Conservation (phyloP, 1,140 invertebrate species). For the Papilio dardanus region DNA sequence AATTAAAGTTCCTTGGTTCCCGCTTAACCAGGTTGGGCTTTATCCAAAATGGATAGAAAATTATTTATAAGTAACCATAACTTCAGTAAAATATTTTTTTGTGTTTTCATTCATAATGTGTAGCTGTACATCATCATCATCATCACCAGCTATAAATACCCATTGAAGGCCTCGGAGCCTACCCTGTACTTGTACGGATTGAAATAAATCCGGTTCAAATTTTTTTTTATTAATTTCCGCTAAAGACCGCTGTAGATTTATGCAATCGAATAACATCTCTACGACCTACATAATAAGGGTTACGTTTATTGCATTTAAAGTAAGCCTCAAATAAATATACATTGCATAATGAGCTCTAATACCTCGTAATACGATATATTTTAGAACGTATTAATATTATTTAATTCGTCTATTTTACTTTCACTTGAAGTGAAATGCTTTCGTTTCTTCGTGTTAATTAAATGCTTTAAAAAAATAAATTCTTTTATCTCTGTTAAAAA, state of each 20-base stretch:
- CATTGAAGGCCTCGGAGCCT: too few species aligned
- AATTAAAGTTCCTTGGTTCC: too few species aligned
- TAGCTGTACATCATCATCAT: too few species aligned
- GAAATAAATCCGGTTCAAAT: constrained; percentile 5
- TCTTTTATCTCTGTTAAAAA: background rate
- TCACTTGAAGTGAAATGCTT: constrained; percentile 48
- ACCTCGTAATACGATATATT: constrained; percentile 32
- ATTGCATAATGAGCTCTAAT: constrained; percentile 35
- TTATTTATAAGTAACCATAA: too few species aligned
- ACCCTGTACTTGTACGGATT: background rate
- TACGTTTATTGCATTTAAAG: constrained; percentile 42
- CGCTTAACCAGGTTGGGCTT: too few species aligned
- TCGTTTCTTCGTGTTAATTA: constrained; percentile 39
- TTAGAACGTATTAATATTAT: background rate
- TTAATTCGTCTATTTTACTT: constrained; percentile 47
- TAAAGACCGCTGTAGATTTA: constrained; percentile 10
- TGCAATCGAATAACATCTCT: constrained; percentile 40
- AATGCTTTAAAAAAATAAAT: background rate
- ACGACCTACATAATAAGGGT: constrained; percentile 33
- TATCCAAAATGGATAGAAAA: too few species aligned
- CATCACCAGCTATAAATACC: too few species aligned
- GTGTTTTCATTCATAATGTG: too few species aligned
- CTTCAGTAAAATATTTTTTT: too few species aligned
- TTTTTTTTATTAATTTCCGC: background rate
- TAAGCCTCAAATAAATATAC: background rate